Conservation (phyloP, 2,797 vertebrate species). For the Sebastolobus alascanus region DNA sequence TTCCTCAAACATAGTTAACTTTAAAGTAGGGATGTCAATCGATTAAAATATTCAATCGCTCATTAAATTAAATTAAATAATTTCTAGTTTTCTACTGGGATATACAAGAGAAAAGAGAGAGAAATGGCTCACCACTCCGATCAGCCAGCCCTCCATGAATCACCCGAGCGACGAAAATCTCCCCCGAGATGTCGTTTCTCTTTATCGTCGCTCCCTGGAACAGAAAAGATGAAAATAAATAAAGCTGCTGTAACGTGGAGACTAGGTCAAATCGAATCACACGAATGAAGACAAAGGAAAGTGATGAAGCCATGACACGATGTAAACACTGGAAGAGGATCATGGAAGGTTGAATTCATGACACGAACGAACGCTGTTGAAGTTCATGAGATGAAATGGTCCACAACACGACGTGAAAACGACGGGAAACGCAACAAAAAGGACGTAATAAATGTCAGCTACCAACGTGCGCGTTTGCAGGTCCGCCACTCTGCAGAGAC, state of each 20-base stretch:
- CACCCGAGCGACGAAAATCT: slow-evolving; percentile 94
- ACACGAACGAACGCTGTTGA: not conserved
- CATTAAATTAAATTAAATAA: not conserved
- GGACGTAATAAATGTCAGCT: slow-evolving; percentile 14
- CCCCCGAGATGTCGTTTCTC: slow-evolving; percentile 92
- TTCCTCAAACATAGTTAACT: too few species aligned
- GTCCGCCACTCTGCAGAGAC: slow-evolving; percentile 4
- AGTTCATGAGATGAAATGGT: slow-evolving; percentile 5
- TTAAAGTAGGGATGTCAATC: too few species aligned
- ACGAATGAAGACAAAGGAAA: not conserved
- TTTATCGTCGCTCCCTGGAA: slow-evolving; percentile 97
- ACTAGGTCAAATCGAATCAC: not conserved
- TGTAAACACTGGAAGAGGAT: not conserved
- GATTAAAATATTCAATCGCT: too few species aligned
- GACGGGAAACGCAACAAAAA: not conserved
- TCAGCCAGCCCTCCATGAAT: slow-evolving; percentile 97
- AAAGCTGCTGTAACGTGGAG: not conserved
- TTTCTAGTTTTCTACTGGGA: not conserved
- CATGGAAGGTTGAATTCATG: not conserved
- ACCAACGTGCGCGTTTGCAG: slow-evolving; percentile 46
- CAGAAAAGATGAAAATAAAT: slow-evolving; percentile 5
- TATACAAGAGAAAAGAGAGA: not conserved
- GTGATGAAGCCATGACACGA: not conserved
- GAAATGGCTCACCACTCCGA: slow-evolving; percentile 89
- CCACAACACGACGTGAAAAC: not conserved